phyloP scores from a whole-genome alignment of 2,888 invertebrate genomes.

The Papilio gigon region DNA sequence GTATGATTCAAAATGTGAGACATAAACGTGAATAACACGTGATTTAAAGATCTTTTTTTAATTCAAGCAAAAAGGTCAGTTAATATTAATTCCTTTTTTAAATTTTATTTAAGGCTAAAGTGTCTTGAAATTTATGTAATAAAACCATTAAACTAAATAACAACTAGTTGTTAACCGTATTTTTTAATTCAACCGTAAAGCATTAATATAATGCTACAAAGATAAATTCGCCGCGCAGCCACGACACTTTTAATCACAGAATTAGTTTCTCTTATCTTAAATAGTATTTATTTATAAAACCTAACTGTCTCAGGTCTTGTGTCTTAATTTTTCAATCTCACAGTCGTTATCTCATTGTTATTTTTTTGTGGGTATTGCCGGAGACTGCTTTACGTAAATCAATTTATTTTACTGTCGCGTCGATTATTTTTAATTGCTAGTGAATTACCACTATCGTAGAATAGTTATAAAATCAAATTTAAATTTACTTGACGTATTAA shows the following conservation, averaged over 20 bases:
- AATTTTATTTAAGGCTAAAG: neutral
- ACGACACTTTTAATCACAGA: conserved; percentile 15
- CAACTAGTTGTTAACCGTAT: neutral
- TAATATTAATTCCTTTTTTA: too few relatives aligned
- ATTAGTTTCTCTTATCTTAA: conserved; percentile 8
- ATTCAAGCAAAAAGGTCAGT: too few relatives aligned
- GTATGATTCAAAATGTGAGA: too few relatives aligned
- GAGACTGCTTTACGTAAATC: neutral
- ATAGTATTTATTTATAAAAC: neutral
- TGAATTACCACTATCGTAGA: too few relatives aligned
- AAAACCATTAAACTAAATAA: neutral
- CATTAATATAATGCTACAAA: conserved; percentile 24
- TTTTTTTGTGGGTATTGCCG: neutral
- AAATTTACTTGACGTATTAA: too few relatives aligned
- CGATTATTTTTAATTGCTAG: too few relatives aligned
- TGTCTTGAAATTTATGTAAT: neutral
- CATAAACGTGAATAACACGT: too few relatives aligned
- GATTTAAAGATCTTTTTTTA: too few relatives aligned
- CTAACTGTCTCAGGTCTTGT: neutral
- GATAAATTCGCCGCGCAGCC: conserved; percentile 20
- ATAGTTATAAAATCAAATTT: too few relatives aligned
- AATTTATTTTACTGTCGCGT: neutral
- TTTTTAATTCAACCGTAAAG: conserved; percentile 12
- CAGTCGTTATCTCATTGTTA: neutral
- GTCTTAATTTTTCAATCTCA: neutral